phyloP scores from a whole-genome alignment of 2,113 vertebrate genomes.

The Phalacrocorax brasilianus region DNA sequence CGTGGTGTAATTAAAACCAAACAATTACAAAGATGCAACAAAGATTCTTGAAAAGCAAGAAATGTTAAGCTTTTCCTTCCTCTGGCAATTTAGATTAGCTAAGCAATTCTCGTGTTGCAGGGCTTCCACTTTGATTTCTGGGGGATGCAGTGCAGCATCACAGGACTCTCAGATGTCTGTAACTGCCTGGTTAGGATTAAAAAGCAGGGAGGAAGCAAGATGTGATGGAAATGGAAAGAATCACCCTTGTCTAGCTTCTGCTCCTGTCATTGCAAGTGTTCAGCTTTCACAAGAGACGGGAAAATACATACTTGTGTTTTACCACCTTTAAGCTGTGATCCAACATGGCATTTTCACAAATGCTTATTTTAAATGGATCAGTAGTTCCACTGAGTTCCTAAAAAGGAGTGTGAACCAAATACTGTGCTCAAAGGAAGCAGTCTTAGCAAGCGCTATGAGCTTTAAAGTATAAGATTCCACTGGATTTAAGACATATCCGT shows the following conservation, averaged over 20 bases:
- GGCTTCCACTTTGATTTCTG: background rate
- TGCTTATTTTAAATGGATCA: background rate
- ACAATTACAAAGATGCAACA: slow-evolving; percentile 20
- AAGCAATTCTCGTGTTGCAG: background rate
- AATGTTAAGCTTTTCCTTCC: background rate
- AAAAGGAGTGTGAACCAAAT: background rate
- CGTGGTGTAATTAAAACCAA: background rate
- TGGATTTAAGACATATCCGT: background rate
- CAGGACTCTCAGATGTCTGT: background rate
- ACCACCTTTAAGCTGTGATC: background rate
- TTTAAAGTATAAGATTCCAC: background rate
- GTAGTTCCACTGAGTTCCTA: background rate
- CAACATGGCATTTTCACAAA: background rate
- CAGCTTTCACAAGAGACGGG: background rate
- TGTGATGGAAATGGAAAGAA: background rate
- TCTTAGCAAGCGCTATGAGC: background rate
- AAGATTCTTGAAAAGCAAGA: background rate
- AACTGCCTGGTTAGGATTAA: background rate
- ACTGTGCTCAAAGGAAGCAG: background rate
- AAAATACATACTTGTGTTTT: background rate
- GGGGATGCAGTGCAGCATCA: background rate
- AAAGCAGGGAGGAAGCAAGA: background rate
- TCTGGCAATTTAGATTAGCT: background rate
- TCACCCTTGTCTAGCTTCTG: background rate
- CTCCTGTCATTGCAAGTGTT: background rate